These are phyloP conservation scores for Leptarthrus brevirostris DNA, from an alignment of 2,888 invertebrate genomes.

Conservation along the genomic window DNA sequence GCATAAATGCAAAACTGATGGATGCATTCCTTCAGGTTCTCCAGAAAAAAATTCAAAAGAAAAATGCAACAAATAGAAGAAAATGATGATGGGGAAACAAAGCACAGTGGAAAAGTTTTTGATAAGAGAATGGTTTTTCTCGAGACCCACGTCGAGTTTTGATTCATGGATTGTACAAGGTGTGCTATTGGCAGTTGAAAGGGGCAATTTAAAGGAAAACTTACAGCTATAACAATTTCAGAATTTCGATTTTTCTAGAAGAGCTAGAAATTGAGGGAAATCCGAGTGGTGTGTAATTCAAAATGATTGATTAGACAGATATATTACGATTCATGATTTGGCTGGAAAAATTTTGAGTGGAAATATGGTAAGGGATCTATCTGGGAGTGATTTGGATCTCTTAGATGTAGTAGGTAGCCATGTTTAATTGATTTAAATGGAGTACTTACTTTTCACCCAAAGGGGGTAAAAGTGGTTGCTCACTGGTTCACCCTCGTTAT, in stretches of 20 bases:
- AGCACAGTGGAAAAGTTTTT: neutral
- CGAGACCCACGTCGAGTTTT: neutral
- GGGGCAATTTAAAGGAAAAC: constrained; percentile 9
- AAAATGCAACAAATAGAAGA: neutral
- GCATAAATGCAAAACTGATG: neutral
- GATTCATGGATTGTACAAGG: constrained; percentile 5
- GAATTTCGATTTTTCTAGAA: neutral
- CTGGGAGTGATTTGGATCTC: neutral
- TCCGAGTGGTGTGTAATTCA: neutral
- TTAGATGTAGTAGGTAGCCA: too few species aligned
- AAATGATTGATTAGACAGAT: constrained; percentile 8
- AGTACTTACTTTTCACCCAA: constrained; percentile 86
- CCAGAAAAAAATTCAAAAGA: neutral
- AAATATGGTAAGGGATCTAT: neutral
- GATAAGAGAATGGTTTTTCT: neutral
- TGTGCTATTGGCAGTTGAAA: constrained; percentile 11
- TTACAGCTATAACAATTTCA: constrained; percentile 10
- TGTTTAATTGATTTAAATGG: too few species aligned
- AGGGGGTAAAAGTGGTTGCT: constrained; percentile 88
- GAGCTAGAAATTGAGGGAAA: neutral
- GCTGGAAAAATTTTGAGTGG: neutral
- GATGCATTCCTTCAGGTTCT: neutral
- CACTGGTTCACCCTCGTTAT: constrained; percentile 87
- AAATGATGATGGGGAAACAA: neutral
- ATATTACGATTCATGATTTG: neutral